Evolutionary conservation across 2,113 vertebrate species (phyloP).

Genomic region (Elachura formosa): DNA sequence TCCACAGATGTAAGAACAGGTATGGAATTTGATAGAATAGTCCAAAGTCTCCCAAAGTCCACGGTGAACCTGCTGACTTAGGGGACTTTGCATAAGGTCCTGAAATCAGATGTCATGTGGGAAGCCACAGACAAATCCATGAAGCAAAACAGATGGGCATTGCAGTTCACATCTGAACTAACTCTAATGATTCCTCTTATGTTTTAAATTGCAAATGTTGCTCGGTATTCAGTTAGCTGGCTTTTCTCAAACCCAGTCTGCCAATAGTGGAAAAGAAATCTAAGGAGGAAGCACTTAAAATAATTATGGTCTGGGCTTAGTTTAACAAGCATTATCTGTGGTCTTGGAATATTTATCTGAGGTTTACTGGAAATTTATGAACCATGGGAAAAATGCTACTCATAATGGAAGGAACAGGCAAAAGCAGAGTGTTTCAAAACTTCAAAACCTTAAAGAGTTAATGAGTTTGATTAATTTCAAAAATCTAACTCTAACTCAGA

Average conservation of each 20-base stretch:
- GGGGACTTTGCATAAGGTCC: background rate
- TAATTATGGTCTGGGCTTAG: slow-evolving; percentile 1
- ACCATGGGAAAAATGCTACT: background rate
- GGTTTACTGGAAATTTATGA: background rate
- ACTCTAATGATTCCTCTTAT: background rate
- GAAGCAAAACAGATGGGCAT: background rate
- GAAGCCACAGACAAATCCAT: background rate
- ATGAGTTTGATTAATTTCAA: background rate
- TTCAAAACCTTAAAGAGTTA: background rate
- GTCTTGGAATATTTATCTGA: slow-evolving; percentile 8
- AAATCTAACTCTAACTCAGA: background rate
- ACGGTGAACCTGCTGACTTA: background rate
- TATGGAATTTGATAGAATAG: background rate
- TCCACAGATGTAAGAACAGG: background rate
- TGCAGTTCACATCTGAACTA: background rate
- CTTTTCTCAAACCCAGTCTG: background rate
- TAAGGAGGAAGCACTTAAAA: slow-evolving; percentile 24
- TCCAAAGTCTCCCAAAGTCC: background rate
- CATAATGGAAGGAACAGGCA: background rate
- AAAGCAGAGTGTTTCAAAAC: background rate
- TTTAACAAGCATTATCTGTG: background rate
- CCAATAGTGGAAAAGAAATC: background rate
- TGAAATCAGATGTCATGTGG: background rate
- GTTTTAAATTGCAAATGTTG: background rate
- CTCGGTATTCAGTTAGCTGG: background rate